These are phyloP conservation scores for Rhabdophis nuchalis DNA, from an alignment of 2,797 vertebrate genomes.

Conservation along the genomic window DNA sequence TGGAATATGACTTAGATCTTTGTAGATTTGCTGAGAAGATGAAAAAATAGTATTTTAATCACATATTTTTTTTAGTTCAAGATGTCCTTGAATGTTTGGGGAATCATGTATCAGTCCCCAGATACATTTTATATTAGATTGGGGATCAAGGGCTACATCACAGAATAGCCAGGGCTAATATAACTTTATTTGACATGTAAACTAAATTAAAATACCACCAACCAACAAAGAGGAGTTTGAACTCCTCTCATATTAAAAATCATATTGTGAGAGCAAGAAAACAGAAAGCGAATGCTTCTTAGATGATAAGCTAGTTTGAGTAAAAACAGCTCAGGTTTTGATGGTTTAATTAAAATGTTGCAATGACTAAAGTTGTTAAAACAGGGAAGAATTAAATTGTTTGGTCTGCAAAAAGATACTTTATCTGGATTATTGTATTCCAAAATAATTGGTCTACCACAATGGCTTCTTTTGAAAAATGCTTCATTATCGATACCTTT, in stretches of 20 bases:
- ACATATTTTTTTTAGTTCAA: neutral
- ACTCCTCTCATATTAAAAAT: neutral
- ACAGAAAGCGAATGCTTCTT: conserved; percentile 18
- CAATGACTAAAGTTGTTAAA: neutral
- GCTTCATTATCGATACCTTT: neutral
- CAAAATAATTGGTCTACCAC: neutral
- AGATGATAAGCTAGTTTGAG: neutral
- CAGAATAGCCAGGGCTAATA: neutral
- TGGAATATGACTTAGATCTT: neutral
- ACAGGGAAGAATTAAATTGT: neutral
- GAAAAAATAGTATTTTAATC: neutral
- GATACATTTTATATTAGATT: neutral
- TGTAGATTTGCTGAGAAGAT: neutral
- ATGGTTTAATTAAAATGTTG: neutral
- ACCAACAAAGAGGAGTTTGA: neutral
- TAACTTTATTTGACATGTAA: neutral
- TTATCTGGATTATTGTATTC: neutral
- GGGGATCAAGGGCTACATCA: neutral
- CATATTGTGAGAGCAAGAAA: neutral
- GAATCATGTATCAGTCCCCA: neutral
- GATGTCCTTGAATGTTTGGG: neutral
- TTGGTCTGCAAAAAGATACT: neutral
- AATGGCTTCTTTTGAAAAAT: neutral
- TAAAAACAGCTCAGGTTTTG: neutral
- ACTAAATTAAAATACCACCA: neutral